These are phyloP conservation scores for Paedocypris sp. DNA, from an alignment of 2,113 vertebrate genomes.

Conservation along the genomic window DNA sequence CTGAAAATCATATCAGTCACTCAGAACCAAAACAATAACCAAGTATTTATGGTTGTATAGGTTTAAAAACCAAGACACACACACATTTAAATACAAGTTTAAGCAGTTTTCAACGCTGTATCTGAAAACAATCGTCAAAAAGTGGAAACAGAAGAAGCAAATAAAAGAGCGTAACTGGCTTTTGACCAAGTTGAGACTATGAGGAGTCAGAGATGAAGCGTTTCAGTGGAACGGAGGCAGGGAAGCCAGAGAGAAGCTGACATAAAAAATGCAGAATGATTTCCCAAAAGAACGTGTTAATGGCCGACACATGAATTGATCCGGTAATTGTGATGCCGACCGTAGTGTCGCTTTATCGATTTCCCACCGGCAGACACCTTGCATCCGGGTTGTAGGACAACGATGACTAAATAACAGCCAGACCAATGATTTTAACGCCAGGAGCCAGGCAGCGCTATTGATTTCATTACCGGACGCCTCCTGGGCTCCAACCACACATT, in stretches of 20 bases:
- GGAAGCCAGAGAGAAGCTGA: constrained; percentile 1
- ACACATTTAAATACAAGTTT: no score
- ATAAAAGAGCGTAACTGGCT: no score
- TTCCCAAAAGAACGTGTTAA: constrained; percentile 52
- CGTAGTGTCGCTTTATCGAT: constrained; percentile 53
- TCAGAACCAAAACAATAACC: no score
- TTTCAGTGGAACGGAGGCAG: no score
- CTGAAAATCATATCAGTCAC: no score
- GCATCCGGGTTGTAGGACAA: constrained; percentile 51
- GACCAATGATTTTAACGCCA: constrained; percentile 58
- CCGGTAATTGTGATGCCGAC: constrained; percentile 60
- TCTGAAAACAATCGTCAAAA: no score
- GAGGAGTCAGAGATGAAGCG: no score
- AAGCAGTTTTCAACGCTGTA: background rate
- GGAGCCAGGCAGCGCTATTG: constrained; percentile 58
- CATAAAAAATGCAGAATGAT: constrained; percentile 51
- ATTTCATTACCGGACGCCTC: constrained; percentile 64
- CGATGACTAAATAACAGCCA: constrained; percentile 59
- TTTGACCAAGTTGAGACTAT: no score
- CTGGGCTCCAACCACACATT: constrained; percentile 54
- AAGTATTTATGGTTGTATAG: no score
- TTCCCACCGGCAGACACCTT: constrained; percentile 52
- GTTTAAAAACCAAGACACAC: no score
- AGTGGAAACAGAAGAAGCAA: no score
- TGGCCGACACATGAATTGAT: constrained; percentile 57